A percentile compares a stretch with the other conserved stretches of the same genome.
These are phyloP conservation scores for Scartelaos histophorus DNA, from an alignment of 2,113 vertebrate genomes.

Conservation along the genomic window DNA sequence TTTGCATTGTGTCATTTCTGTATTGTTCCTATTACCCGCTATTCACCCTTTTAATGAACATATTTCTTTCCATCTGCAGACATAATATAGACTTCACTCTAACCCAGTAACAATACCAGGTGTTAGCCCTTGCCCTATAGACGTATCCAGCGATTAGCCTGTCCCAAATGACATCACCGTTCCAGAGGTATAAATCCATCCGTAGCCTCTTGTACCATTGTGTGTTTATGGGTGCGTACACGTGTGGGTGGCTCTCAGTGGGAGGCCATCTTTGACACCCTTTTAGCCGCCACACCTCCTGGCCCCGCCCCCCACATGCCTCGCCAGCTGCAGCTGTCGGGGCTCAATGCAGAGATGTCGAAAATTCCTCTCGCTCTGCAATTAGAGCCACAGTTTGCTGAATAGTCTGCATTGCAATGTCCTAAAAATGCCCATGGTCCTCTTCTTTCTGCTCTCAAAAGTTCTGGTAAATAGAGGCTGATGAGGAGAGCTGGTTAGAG, in stretches of 20 bases:
- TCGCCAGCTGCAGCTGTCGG: constrained; percentile 74
- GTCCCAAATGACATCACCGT: not conserved
- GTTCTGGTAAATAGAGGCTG: constrained; percentile 61
- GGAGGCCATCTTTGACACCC: constrained; percentile 61
- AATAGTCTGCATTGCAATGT: constrained; percentile 69
- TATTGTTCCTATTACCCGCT: too few relatives aligned
- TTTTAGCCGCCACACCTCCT: constrained; percentile 56
- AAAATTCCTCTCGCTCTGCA: constrained; percentile 67
- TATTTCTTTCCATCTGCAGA: not conserved
- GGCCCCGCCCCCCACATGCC: constrained; percentile 67
- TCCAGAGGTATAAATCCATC: not conserved
- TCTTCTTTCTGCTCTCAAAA: constrained; percentile 46
- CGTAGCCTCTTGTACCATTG: constrained; percentile 10
- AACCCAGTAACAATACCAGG: not conserved
- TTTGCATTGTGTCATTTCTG: too few relatives aligned
- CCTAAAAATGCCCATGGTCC: constrained; percentile 66
- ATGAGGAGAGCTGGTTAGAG: constrained; percentile 2
- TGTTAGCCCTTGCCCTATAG: not conserved
- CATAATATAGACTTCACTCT: not conserved
- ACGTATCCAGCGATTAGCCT: not conserved
- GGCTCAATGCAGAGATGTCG: constrained; percentile 64
- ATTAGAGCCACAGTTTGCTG: constrained; percentile 73
- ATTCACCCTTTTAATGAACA: too few relatives aligned
- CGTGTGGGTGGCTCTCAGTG: constrained; percentile 44
- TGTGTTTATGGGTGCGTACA: constrained; percentile 35